Evolutionary conservation across 2,113 vertebrate species (phyloP).

Genomic region (Gobio gobio): DNA sequence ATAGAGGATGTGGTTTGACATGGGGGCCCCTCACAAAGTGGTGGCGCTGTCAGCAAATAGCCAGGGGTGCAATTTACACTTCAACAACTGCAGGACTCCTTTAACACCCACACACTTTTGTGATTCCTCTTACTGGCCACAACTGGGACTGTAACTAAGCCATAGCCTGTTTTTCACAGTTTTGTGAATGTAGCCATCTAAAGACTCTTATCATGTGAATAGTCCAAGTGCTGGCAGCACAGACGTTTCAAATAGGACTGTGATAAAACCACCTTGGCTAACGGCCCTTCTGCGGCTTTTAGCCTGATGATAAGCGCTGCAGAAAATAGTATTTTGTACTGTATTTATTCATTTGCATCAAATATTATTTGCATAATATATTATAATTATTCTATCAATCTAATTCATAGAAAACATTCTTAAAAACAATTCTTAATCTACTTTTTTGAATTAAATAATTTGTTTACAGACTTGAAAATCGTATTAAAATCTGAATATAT

Average conservation of each 20-base stretch:
- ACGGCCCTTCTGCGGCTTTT: background rate
- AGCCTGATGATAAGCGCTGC: too few species aligned
- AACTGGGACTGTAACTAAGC: background rate
- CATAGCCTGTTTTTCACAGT: slow-evolving; percentile 8
- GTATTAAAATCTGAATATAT: too few species aligned
- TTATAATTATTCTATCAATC: too few species aligned
- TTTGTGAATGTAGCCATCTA: background rate
- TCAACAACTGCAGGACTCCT: slow-evolving; percentile 29
- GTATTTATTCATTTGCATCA: background rate
- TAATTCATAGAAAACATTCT: too few species aligned
- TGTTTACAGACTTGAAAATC: too few species aligned
- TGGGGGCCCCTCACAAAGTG: slow-evolving; percentile 45
- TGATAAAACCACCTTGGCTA: background rate
- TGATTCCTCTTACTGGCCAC: background rate
- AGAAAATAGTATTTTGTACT: background rate
- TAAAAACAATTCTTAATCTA: too few species aligned
- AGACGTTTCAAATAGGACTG: background rate
- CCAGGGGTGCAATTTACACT: slow-evolving; percentile 42
- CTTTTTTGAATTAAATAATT: too few species aligned
- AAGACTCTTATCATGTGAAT: background rate
- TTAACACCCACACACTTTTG: background rate
- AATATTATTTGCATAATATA: background rate
- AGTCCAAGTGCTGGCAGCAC: background rate
- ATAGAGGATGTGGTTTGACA: slow-evolving; percentile 50
- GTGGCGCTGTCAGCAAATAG: slow-evolving; percentile 45